phyloP scores from a whole-genome alignment of 2,797 vertebrate genomes.

The Menidia menidia region DNA sequence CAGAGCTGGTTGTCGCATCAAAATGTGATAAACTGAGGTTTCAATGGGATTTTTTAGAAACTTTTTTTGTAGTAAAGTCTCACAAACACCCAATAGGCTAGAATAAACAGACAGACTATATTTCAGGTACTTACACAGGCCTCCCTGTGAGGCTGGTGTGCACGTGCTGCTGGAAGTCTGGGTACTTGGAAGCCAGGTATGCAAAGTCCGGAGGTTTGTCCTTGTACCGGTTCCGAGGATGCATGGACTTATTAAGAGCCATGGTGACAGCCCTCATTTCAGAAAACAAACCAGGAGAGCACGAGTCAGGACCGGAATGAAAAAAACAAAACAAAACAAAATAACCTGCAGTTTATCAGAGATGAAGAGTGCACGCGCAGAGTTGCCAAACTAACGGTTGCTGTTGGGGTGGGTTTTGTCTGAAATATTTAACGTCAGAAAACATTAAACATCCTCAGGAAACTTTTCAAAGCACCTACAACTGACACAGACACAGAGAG shows the following conservation, averaged over 20 bases:
- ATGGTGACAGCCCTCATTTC: conserved; percentile 66
- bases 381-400: no score
- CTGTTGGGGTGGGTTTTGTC: no score
- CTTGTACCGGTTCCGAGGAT: conserved; percentile 91
- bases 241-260: conserved; percentile 92
- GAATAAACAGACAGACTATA: no score
- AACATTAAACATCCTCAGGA: background rate
- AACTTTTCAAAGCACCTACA: background rate
- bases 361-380: no score
- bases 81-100: no score
- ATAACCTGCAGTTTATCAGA: no score
- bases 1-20: no score
- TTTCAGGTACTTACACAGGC: conserved; percentile 83
- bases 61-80: no score
- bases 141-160: conserved; percentile 86
- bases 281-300: background rate
- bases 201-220: conserved; percentile 92
- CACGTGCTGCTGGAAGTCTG: conserved; percentile 90
- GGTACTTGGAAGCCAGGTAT: conserved; percentile 90
- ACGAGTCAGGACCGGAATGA: no score
- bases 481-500: background rate
- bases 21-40: no score
- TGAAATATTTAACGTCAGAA: background rate
- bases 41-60: no score
- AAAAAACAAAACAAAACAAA: no score